Base-by-base conservation (phyloP, 2,797 vertebrate species). In the Rhabdomys pumilio region DNA sequence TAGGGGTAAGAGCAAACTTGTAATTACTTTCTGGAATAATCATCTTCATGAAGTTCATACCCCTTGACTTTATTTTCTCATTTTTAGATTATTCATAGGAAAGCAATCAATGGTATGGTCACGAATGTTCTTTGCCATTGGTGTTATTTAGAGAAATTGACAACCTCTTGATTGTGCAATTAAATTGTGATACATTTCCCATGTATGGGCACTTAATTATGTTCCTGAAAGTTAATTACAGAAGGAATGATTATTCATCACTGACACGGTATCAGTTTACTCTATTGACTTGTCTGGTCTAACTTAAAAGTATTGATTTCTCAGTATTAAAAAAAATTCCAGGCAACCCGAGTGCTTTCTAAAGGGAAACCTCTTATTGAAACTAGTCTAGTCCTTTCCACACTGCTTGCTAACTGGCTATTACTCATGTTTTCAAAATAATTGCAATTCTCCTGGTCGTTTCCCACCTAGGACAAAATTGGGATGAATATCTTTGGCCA, bases 281-380 rank as follows among this genome's bases (percentile, higher is more conserved):
- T 94, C 13, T 90, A 38, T 65, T 95, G 75, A 82, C 55, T 89
- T 96, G 55, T 10, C 34, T 20, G 90, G 31, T 90, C 63, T 89
- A 67, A 76, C 80, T 89, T 96, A 55, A 96, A 94, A 92, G 72
- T 82, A 91, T n/a, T 91, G 50, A 87, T 91, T 91, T 93, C 87
- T 87, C 69, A 94, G 89, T 95, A 90, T 84, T 90, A 91, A 44
- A 84, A 87, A 61, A 75, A 57, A 50, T 84, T 89, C 19, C 63
- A 87, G 83, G 75, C 0, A 86, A 80, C 34, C 31, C 86, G 53
- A 87, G 38, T 94, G 63, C 13, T 83, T 83, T 83, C 7, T 69
- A 47, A 87, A 88, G 15, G 2, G 80, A 22, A 47, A 41, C 76
- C 24, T 81, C 41, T 55, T 76, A 55, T 69, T 80, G 9, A 84